Evolutionary conservation across 2,888 invertebrate species (phyloP).

Genomic region (Tachystola acroxantha): DNA sequence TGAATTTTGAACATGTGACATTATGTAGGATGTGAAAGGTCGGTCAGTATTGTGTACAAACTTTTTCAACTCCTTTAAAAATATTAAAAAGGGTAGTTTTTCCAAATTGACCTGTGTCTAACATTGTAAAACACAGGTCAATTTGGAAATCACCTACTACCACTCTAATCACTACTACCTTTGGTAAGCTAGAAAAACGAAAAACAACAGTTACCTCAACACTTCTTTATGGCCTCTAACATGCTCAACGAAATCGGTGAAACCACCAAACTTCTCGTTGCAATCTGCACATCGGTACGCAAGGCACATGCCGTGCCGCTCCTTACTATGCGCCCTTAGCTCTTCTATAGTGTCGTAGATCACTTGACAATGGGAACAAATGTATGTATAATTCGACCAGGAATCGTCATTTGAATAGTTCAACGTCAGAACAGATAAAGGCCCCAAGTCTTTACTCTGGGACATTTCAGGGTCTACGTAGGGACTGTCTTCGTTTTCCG

Average conservation of each 20-base stretch:
- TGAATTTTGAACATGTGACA: too few relatives aligned
- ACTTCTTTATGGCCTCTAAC: conserved; percentile 12
- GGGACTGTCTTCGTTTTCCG: not conserved
- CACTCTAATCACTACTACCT: too few relatives aligned
- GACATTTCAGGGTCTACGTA: too few relatives aligned
- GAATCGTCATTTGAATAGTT: conserved; percentile 4
- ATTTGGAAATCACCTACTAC: too few relatives aligned
- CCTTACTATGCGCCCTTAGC: conserved; percentile 15
- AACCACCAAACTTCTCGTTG: conserved; percentile 12
- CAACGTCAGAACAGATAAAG: not conserved
- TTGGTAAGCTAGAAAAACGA: too few relatives aligned
- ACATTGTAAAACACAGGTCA: too few relatives aligned
- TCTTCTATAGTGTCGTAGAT: conserved; percentile 10
- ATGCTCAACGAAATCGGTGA: conserved; percentile 18
- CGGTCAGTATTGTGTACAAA: too few relatives aligned
- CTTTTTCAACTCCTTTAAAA: too few relatives aligned
- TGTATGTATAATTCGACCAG: conserved; percentile 17
- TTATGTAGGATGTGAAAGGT: too few relatives aligned
- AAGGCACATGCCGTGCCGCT: conserved; percentile 14
- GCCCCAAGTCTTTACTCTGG: not conserved
- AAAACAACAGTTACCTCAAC: conserved; percentile 79
- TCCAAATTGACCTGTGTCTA: too few relatives aligned
- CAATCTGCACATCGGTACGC: conserved; percentile 19
- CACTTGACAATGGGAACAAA: conserved; percentile 14
- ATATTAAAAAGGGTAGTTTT: too few relatives aligned